phyloP scores from a whole-genome alignment of 2,113 vertebrate genomes.

The Geothlypis trichas region DNA sequence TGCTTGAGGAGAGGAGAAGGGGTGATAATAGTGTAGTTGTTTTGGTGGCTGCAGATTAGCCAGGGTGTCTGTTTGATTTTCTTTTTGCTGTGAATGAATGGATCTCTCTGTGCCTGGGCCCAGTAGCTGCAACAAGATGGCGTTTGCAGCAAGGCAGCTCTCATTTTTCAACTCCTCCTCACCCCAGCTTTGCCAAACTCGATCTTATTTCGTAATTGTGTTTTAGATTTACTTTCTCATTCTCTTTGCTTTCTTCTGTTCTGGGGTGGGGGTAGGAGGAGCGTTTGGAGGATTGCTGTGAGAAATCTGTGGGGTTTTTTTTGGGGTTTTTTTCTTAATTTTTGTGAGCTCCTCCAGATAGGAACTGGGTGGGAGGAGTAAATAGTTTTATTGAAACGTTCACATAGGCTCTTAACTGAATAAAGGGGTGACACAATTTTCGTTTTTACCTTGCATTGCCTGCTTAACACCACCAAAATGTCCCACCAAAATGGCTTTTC shows the following conservation, averaged over 20 bases:
- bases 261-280: neutral
- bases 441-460: neutral
- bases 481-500: neutral
- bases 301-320: neutral
- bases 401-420: neutral
- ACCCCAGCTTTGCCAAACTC: constrained; percentile 50
- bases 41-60: constrained; percentile 37
- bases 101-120: constrained; percentile 76
- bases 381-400: constrained; percentile 46
- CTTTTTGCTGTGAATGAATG: constrained; percentile 75
- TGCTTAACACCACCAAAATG: neutral
- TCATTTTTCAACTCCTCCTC: constrained; percentile 67
- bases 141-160: constrained; percentile 73
- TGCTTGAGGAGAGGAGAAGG: neutral
- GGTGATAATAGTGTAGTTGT: constrained; percentile 1
- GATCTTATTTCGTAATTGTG: constrained; percentile 51
- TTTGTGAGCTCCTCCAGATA: neutral
- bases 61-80: constrained; percentile 56
- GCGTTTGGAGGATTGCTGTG: neutral
- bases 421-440: constrained; percentile 16
- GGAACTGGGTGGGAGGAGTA: constrained; percentile 58
- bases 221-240: constrained; percentile 30
- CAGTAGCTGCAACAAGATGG: constrained; percentile 80
- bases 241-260: neutral
- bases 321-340: neutral